phyloP scores from a whole-genome alignment of 2,888 invertebrate species.

The Synergus umbraculus region DNA sequence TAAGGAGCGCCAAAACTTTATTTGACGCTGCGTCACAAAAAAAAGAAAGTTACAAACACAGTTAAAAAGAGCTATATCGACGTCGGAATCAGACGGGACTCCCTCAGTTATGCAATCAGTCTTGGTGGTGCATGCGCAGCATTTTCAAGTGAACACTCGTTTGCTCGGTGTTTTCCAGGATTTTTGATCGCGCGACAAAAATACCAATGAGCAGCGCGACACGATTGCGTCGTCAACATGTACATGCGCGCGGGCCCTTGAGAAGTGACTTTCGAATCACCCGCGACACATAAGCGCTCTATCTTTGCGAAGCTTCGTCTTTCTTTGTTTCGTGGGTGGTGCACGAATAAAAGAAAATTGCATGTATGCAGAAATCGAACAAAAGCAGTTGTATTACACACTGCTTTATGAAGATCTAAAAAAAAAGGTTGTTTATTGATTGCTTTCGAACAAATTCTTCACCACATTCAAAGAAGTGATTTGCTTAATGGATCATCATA shows the following conservation, averaged over 20 bases:
- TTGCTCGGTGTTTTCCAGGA: conserved; percentile 53
- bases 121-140: conserved; percentile 32
- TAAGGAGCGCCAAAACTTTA: conserved; percentile 36
- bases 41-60: conserved; percentile 29
- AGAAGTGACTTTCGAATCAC: conserved; percentile 59
- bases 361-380: background rate
- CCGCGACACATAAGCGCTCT: conserved; percentile 47
- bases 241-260: conserved; percentile 57
- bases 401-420: no score
- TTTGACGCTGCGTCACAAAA: conserved; percentile 32
- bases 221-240: conserved; percentile 45
- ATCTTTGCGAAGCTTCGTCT: conserved; percentile 45
- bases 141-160: conserved; percentile 27
- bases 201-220: conserved; percentile 55
- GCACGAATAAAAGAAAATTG: background rate
- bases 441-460: background rate
- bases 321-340: conserved; percentile 21
- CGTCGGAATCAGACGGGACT: conserved; percentile 15
- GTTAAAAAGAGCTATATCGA: background rate
- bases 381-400: no score
- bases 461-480: background rate
- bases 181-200: conserved; percentile 56
- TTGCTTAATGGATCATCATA: background rate
- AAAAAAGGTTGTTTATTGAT: no score
- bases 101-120: conserved; percentile 38